Base-by-base conservation (phyloP, 2,113 vertebrate species). In the Urocolius indicus region DNA sequence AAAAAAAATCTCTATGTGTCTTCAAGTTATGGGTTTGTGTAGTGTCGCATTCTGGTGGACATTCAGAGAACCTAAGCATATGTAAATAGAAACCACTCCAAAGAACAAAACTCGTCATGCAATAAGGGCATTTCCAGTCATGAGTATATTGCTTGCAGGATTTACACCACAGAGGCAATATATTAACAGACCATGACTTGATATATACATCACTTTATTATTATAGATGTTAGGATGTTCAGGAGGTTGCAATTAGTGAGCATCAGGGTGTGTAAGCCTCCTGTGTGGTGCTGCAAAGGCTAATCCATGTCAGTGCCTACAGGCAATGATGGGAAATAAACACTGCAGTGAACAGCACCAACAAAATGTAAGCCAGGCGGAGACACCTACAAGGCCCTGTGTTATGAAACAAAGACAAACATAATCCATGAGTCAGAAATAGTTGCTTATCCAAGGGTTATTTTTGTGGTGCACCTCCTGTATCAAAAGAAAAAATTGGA, bases 171-270 rank as follows among this genome's bases (percentile, higher is more conserved):
- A 94, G 94, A 59, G 29, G 91, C 87, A 93, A 86, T 75, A 78
- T 76, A 65, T 45, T 75, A 82, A 90, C 73, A 78, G 88, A 69
- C 58, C 0, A 0, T 94, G 90, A 90, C 72, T 96, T 92, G 83
- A 90, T 94, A 43, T 61, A 86, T 84, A 92, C 57, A 93, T 90
- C 83, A 57, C 62, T 92, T 49, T 51, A 62, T 78, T 95, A 90
- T 93, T 95, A 75, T 29, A 88, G 68, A 68, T 87, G 85, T 72
- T 94, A 21, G 71, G 73, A 88, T 81, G 66, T 66, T 94, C 91
- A 87, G 90, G 86, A 95, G 91, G 88, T 92, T 96, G 90, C 83
- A 95, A 95, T 96, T 96, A 97, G 93, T 84, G 79, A 94, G 77
- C 93, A 94, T 82, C 90, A 93, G 93, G 84, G 83, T 95, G 76